A percentile compares a stretch with the other conserved stretches of the same genome.
Evolutionary conservation across 2,888 invertebrate species (phyloP).

Genomic region (Nasonia oneida): DNA sequence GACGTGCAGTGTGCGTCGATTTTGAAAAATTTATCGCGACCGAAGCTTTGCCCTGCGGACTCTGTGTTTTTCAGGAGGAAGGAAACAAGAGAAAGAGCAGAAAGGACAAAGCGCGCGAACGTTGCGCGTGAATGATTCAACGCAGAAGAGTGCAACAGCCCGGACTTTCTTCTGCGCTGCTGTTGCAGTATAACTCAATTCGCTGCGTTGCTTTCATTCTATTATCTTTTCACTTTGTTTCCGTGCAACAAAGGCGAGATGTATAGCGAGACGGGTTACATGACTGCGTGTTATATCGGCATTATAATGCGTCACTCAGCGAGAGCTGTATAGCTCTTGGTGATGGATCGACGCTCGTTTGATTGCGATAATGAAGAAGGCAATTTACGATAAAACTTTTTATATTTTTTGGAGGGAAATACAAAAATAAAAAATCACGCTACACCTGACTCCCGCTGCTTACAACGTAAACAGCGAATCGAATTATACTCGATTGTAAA

Average conservation of each 20-base stretch:
- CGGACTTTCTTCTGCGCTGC: not conserved
- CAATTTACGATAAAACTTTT: too few relatives aligned
- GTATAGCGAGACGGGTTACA: not conserved
- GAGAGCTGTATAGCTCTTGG: too few relatives aligned
- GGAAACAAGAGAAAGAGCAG: not conserved
- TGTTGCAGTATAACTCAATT: not conserved
- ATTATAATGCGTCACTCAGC: too few relatives aligned
- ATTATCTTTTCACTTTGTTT: conserved; percentile 8
- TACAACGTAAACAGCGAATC: too few relatives aligned
- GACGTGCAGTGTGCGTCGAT: not conserved
- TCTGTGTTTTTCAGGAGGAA: not conserved
- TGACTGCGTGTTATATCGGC: not conserved
- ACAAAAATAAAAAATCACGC: too few relatives aligned
- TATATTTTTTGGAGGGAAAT: too few relatives aligned
- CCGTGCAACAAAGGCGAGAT: not conserved
- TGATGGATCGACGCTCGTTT: not conserved
- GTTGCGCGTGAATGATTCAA: conserved; percentile 8
- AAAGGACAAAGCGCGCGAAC: not conserved
- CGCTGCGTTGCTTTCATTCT: not conserved
- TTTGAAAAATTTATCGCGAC: not conserved
- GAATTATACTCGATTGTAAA: too few relatives aligned
- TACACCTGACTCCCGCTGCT: too few relatives aligned
- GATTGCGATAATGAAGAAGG: not conserved
- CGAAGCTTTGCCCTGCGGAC: not conserved
- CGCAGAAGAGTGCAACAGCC: not conserved